Base-by-base conservation (phyloP, 1,140 invertebrate species). In the Ceratoteleas bidentatus region DNA sequence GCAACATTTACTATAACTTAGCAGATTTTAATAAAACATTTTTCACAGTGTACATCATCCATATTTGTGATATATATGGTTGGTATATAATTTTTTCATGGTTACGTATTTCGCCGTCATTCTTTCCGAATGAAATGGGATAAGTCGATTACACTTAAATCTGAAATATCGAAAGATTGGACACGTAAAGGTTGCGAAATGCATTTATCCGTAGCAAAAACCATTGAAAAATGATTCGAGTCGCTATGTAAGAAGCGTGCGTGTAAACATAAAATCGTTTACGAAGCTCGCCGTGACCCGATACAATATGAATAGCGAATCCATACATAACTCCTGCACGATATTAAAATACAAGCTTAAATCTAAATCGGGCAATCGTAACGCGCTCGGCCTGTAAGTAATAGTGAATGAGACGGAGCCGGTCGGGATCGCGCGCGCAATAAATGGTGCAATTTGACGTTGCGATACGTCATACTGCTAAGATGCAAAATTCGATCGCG, bases 221-320 rank as follows among this genome's bases (percentile, higher is more conserved):
- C 24, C 57, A 72, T 53, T 72, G 68, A 72, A 72, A 72, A 72
- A 72, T 61, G 56, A 61, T 45, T 61, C 47, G 54, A 3, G 38
- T n/a, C 10, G 16, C 57, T 34, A 61, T 60, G 57, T 72, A 69
- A 61, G 61, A 72, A 72, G 47, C 13, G 57, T 14, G 43, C 33
- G 47, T 56, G 68, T 72, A 72, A 72, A 72, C 57, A 61, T 72
- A 72, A 61, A 56, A 72, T 61, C 56, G 60, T 60, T 70, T 70
- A 70, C 60, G 47, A 36, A 60, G 7, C 36, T 70, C 9, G 5
- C 66, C 66, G n/a, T 70, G 66, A 70, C 56, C 66, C 66, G 36
- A 52, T 60, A 70, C 66, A 70, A 70, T 70, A 70, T 60, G 66
- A 60, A 70, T 70, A 70, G 66, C n/a, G 36, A 60, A 53, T 70